These are phyloP conservation scores for Orchesellides sinensis DNA, from an alignment of 2,888 invertebrate species.

Conservation along the genomic window DNA sequence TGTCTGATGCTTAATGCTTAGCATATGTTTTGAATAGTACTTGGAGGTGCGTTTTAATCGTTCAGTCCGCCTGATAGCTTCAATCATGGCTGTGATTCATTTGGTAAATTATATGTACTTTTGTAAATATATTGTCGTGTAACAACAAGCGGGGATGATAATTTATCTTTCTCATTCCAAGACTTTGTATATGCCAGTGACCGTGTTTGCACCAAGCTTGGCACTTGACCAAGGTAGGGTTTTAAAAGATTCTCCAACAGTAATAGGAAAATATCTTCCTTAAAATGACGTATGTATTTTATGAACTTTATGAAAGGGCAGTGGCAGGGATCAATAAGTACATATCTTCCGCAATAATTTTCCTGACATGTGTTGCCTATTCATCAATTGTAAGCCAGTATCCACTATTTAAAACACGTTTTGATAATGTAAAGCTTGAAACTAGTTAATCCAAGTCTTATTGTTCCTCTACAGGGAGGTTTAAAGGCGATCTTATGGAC, in stretches of 20 bases:
- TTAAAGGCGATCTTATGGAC: constrained; percentile 80
- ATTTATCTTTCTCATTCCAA: too few species aligned
- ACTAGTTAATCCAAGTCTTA: not conserved
- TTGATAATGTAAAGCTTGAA: too few species aligned
- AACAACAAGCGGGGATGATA: too few species aligned
- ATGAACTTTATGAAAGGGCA: not conserved
- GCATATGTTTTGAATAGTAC: constrained; percentile 78
- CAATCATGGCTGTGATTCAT: constrained; percentile 77
- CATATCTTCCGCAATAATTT: constrained; percentile 54
- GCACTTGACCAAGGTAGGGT: constrained; percentile 68
- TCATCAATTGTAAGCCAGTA: constrained; percentile 56
- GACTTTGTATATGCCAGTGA: constrained; percentile 69
- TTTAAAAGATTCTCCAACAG: not conserved
- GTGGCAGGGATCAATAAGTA: constrained; percentile 67
- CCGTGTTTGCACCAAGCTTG: constrained; percentile 67
- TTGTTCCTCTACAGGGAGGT: constrained; percentile 56
- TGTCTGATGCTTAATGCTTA: too few species aligned
- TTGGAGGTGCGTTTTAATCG: constrained; percentile 78
- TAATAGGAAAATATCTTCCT: not conserved
- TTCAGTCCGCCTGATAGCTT: constrained; percentile 77
- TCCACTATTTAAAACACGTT: too few species aligned
- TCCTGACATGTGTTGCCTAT: constrained; percentile 61
- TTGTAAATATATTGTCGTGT: not conserved
- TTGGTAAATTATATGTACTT: too few species aligned
- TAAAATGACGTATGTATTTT: not conserved